These are phyloP conservation scores for Cynocephalus volans DNA, from an alignment of 2,113 vertebrate species.

Conservation along the genomic window DNA sequence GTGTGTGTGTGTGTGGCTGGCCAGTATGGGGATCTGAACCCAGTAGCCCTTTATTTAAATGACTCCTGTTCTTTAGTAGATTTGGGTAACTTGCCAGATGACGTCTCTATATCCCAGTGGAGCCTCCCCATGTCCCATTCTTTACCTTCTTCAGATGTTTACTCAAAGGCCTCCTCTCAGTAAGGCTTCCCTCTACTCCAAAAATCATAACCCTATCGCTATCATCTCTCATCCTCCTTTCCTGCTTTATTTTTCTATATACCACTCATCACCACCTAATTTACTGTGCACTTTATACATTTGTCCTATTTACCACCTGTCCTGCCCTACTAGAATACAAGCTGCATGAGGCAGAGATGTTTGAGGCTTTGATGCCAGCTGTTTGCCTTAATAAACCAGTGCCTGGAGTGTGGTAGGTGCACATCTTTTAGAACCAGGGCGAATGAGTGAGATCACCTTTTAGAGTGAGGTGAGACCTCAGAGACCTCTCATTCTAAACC, in stretches of 20 bases:
- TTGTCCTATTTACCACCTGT: not conserved
- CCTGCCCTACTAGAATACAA: not conserved
- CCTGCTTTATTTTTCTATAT: not conserved
- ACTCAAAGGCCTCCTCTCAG: not conserved
- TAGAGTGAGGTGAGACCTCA: not conserved
- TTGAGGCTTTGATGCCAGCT: not conserved
- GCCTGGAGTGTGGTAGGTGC: not conserved
- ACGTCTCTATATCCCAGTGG: not conserved
- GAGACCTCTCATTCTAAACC: not conserved
- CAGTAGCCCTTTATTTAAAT: not conserved
- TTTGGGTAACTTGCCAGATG: not conserved
- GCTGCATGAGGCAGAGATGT: not conserved
- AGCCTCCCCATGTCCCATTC: not conserved
- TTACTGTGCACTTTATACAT: not conserved
- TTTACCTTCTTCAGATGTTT: not conserved
- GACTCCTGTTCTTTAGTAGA: not conserved
- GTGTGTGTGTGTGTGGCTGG: too few relatives aligned
- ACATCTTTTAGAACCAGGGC: not conserved
- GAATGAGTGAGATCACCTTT: slow-evolving; percentile 11
- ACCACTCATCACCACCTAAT: not conserved
- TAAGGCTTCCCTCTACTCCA: not conserved
- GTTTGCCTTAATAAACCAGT: not conserved
- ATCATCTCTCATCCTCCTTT: not conserved
- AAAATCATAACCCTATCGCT: not conserved
- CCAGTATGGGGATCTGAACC: too few relatives aligned